Evolutionary conservation across 1,140 invertebrate genomes (phyloP).

Genomic region (Caenorhabditis briggsae): DNA sequence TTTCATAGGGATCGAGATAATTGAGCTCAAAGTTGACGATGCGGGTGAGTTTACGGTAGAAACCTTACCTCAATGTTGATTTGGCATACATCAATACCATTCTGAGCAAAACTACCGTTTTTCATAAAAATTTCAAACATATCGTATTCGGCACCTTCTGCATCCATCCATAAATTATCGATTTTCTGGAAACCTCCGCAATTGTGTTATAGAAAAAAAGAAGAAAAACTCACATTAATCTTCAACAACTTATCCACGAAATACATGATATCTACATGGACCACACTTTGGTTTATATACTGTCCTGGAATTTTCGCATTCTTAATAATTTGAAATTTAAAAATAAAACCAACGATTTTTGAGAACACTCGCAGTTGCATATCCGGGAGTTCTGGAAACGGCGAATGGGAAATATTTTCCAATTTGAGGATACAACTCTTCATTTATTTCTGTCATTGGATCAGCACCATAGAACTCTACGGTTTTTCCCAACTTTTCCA

Average conservation of each 20-base stretch:
- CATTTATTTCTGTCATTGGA: conserved; percentile 46
- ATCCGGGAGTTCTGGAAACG: conserved; percentile 3
- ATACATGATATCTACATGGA: conserved; percentile 11
- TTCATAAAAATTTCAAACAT: conserved; percentile 46
- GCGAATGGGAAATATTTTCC: conserved; percentile 48
- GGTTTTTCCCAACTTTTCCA: conserved; percentile 21
- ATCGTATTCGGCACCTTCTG: conserved; percentile 61
- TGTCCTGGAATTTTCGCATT: neutral
- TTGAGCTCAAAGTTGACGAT: no score
- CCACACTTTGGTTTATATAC: conserved; percentile 16
- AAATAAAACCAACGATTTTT: neutral
- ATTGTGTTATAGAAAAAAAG: neutral
- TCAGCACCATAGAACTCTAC: conserved; percentile 43
- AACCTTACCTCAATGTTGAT: conserved; percentile 43
- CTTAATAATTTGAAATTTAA: neutral
- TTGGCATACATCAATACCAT: conserved; percentile 55
- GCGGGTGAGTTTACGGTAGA: no score
- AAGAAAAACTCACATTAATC: neutral
- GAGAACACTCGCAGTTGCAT: conserved; percentile 20
- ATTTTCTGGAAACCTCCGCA: neutral
- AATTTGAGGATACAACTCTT: conserved; percentile 21
- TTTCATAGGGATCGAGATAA: no score
- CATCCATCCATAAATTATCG: conserved; percentile 57
- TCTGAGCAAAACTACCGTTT: conserved; percentile 22
- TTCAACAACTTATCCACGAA: neutral